These are phyloP conservation scores for Peromyscus nudipes DNA, from an alignment of 2,797 vertebrate genomes.

Conservation along the genomic window DNA sequence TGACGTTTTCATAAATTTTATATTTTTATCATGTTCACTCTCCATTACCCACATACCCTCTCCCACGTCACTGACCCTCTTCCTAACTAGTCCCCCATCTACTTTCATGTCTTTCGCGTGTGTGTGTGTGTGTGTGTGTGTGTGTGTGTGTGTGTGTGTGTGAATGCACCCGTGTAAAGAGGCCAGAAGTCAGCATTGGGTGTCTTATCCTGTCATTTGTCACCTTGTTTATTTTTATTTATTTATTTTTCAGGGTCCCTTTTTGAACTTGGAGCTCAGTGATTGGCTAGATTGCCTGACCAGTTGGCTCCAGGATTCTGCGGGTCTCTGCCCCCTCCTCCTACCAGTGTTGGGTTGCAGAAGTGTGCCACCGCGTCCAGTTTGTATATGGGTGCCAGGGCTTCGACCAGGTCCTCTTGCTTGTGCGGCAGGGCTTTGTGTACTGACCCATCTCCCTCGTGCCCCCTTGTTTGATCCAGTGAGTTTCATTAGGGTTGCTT, in stretches of 20 bases:
- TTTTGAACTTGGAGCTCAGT: not conserved
- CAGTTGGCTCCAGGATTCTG: not conserved
- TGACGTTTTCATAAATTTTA: not conserved
- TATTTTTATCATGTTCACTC: not conserved
- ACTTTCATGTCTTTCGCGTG: not conserved
- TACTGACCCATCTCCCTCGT: not conserved
- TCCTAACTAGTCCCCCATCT: not conserved
- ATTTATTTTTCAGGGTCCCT: not conserved
- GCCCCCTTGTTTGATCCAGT: not conserved
- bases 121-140: no score
- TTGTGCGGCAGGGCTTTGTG: not conserved
- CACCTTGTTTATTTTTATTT: not conserved
- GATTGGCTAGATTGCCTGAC: not conserved
- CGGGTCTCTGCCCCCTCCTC: not conserved
- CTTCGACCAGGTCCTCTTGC: not conserved
- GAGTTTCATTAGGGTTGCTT: not conserved
- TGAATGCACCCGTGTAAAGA: not conserved
- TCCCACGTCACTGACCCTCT: not conserved
- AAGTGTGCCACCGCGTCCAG: not conserved
- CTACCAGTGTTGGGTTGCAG: not conserved
- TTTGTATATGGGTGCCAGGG: not conserved
- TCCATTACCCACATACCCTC: not conserved
- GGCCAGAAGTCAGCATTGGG: not conserved
- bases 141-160: not conserved
- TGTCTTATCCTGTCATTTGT: not conserved